phyloP scores from a whole-genome alignment of 2,797 vertebrate genomes.

The Pipistrellus pipistrellus region DNA sequence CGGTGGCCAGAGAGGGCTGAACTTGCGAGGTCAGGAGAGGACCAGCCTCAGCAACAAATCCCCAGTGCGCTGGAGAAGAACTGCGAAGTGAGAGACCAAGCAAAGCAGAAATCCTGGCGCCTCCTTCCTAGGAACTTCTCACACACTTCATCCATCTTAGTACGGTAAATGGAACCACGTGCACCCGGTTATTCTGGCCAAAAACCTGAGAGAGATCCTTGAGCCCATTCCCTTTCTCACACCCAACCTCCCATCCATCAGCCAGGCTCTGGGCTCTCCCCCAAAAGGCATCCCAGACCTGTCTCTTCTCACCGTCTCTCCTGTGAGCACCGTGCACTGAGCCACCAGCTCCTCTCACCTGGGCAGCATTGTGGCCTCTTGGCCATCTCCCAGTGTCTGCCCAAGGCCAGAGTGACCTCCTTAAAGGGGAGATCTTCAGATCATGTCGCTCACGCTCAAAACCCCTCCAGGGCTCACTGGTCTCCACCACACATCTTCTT shows the following conservation, averaged over 20 bases:
- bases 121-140: constrained; percentile 47
- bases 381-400: neutral
- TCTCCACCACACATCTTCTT: neutral
- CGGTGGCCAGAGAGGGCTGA: neutral
- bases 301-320: neutral
- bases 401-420: neutral
- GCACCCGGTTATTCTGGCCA: neutral
- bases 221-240: neutral
- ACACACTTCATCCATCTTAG: constrained; percentile 59
- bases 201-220: constrained; percentile 13
- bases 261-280: neutral
- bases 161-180: constrained; percentile 59
- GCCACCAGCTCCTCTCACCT: neutral
- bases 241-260: neutral
- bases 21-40: neutral
- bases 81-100: constrained; percentile 33
- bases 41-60: neutral
- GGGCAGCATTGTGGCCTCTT: neutral
- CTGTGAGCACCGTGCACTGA: fast-evolving
- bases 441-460: neutral
- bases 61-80: neutral
- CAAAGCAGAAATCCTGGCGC: constrained; percentile 30
- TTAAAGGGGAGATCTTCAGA: neutral
- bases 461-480: neutral
- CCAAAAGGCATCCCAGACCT: neutral